Percentiles rank a stretch among this genome's conserved stretches.
Conservation (phyloP, 2,888 invertebrate genomes). For the Sabatieria punctata region DNA sequence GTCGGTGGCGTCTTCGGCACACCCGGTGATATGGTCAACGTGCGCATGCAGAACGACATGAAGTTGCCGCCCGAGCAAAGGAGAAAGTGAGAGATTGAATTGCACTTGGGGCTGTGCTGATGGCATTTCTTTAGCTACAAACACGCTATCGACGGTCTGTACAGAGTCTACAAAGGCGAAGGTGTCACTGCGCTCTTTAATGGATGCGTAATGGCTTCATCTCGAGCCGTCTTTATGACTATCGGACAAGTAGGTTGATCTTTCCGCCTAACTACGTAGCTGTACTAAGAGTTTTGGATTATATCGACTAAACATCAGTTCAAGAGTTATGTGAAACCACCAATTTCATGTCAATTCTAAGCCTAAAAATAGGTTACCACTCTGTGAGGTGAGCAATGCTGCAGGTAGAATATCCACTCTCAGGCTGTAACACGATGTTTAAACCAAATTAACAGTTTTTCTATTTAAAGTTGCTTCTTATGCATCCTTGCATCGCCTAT, state of each 20-base stretch:
- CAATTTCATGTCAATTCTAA: too few species aligned
- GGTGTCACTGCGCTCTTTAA: slow-evolving; percentile 62
- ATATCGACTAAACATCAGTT: too few species aligned
- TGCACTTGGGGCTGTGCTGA: not conserved
- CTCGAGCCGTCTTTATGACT: slow-evolving; percentile 80
- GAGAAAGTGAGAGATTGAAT: slow-evolving; percentile 54
- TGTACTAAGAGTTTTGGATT: too few species aligned
- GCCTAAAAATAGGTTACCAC: too few species aligned
- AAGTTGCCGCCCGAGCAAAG: slow-evolving; percentile 65
- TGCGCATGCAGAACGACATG: slow-evolving; percentile 96
- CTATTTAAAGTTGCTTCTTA: too few species aligned
- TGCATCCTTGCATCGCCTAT: too few species aligned
- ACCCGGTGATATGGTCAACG: slow-evolving; percentile 92
- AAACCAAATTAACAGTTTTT: too few species aligned
- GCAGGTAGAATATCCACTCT: too few species aligned
- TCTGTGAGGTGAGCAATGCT: too few species aligned
- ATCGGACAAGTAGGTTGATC: slow-evolving; percentile 63
- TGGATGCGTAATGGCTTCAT: slow-evolving; percentile 75
- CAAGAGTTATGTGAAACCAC: too few species aligned
- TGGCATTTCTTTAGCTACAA: slow-evolving; percentile 55
- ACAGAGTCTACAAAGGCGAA: slow-evolving; percentile 60
- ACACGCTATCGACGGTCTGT: slow-evolving; percentile 77
- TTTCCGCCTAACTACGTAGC: too few species aligned
- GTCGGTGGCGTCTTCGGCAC: slow-evolving; percentile 78
- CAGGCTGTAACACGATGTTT: too few species aligned